Conservation (phyloP, 2,797 vertebrate species). For the Argya squamiceps region DNA sequence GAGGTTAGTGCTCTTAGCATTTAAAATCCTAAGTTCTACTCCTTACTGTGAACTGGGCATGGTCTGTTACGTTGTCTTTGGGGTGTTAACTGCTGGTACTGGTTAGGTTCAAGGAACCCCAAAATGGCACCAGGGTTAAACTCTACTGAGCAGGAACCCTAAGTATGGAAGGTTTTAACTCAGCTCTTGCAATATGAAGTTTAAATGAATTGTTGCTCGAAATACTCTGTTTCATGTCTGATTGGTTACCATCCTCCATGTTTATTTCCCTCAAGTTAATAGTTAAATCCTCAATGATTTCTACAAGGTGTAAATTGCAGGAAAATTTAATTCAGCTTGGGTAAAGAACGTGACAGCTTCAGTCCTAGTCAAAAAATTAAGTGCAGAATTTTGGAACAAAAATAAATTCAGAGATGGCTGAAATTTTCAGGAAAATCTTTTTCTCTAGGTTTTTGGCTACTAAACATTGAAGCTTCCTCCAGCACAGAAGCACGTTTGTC, state of each 20-base stretch:
- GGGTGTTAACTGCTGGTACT: neutral
- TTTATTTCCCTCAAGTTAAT: neutral
- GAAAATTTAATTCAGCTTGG: neutral
- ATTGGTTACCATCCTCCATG: neutral
- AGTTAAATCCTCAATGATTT: neutral
- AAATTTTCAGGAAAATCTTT: neutral
- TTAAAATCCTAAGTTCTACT: neutral
- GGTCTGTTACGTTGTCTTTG: neutral
- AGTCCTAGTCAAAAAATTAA: neutral
- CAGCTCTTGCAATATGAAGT: neutral
- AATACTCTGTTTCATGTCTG: neutral
- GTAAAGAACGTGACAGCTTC: neutral
- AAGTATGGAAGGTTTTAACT: neutral
- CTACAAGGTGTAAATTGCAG: neutral
- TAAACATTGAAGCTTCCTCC: neutral
- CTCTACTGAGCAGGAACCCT: neutral
- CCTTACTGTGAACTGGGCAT: rapidly evolving
- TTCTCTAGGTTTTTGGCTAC: neutral
- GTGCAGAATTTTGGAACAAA: neutral
- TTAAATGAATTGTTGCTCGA: neutral
- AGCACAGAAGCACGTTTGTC: neutral
- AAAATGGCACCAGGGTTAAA: neutral
- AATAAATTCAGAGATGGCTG: neutral
- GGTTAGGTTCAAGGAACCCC: neutral
- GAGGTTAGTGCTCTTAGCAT: neutral